Conservation (phyloP, 35 echinoderm and acorn worm genomes). For the Anneissia japonica region DNA sequence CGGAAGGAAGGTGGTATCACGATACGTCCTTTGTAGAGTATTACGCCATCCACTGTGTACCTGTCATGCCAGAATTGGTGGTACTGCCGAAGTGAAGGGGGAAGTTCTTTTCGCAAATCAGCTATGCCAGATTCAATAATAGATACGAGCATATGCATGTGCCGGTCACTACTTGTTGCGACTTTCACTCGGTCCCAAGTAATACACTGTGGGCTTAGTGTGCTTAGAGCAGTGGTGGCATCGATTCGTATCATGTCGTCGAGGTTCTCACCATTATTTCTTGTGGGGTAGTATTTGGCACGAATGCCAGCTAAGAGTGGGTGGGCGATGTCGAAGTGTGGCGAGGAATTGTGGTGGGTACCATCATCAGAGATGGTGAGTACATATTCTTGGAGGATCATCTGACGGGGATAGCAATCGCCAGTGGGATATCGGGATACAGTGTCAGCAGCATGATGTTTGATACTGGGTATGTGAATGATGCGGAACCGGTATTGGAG, state of each 20-base stretch:
- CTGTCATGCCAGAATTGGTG: constrained; percentile 24
- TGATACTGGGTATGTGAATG: constrained; percentile 8
- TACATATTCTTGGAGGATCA: not conserved
- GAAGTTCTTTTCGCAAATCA: not conserved
- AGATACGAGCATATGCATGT: not conserved
- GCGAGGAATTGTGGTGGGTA: too few relatives aligned
- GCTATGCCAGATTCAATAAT: constrained; percentile 21
- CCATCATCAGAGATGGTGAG: too few relatives aligned
- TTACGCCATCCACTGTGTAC: constrained; percentile 28
- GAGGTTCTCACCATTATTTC: not conserved
- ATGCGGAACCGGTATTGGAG: constrained; percentile 23
- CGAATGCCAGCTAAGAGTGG: too few relatives aligned
- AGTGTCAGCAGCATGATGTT: constrained; percentile 27
- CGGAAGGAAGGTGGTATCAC: constrained; percentile 45
- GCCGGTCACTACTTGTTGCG: constrained; percentile 16
- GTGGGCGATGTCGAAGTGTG: too few relatives aligned
- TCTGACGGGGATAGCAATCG: not conserved
- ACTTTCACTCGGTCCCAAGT: constrained; percentile 17
- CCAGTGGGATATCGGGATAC: not conserved
- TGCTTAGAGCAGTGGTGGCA: not conserved
- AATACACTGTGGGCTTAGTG: not conserved
- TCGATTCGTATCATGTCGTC: not conserved
- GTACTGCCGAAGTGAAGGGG: constrained; percentile 20
- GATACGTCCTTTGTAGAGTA: constrained; percentile 34
- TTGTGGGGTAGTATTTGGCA: too few relatives aligned